phyloP scores from a whole-genome alignment of 2,797 vertebrate species.

The Pantherophis alleghaniensis region DNA sequence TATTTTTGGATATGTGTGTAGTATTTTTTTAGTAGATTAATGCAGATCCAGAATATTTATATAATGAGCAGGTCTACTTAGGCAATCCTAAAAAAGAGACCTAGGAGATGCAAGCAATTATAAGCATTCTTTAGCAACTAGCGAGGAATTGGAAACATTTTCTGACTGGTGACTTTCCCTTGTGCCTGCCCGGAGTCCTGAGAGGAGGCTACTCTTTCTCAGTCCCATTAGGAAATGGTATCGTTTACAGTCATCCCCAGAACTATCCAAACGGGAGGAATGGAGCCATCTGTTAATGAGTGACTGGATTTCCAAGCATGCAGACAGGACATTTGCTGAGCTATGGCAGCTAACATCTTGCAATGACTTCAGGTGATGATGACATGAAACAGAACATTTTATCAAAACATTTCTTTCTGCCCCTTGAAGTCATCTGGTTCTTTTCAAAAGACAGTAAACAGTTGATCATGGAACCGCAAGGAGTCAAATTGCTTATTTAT shows the following conservation, averaged over 20 bases:
- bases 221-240: not conserved
- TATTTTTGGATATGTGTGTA: not conserved
- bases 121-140: not conserved
- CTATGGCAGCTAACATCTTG: not conserved
- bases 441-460: not conserved
- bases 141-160: not conserved
- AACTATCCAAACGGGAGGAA: constrained; percentile 3
- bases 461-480: not conserved
- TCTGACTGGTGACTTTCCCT: fast-evolving
- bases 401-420: not conserved
- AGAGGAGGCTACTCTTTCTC: not conserved
- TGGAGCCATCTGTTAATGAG: not conserved
- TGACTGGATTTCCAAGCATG: not conserved
- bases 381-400: not conserved
- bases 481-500: not conserved
- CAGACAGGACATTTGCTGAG: not conserved
- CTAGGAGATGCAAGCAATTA: not conserved
- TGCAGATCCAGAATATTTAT: not conserved
- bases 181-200: not conserved
- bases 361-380: not conserved
- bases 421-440: not conserved
- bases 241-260: fast-evolving
- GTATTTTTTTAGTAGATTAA: not conserved
- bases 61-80: not conserved
- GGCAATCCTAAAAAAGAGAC: not conserved